Evolutionary conservation across 2,888 invertebrate species (phyloP).

Genomic region (Aproaerema taeniolella): DNA sequence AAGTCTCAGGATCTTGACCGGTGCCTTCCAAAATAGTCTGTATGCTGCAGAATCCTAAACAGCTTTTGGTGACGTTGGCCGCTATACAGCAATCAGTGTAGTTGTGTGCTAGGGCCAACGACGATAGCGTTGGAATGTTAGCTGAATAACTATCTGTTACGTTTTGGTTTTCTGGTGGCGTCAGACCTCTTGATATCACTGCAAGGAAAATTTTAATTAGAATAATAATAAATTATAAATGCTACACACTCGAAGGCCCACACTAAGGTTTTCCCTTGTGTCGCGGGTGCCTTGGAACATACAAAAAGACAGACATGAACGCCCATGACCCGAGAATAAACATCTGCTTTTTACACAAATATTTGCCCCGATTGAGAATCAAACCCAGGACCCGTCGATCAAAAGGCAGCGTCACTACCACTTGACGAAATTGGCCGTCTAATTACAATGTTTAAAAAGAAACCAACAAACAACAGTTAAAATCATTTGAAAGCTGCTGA

Average conservation of each 20-base stretch:
- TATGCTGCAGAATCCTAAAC: slow-evolving; percentile 90
- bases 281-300: too few species aligned
- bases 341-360: too few species aligned
- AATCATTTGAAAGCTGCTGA: background rate
- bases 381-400: too few species aligned
- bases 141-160: slow-evolving; percentile 65
- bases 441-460: background rate
- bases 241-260: too few species aligned
- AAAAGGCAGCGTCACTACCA: too few species aligned
- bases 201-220: slow-evolving; percentile 30
- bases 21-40: slow-evolving; percentile 87
- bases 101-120: slow-evolving; percentile 80
- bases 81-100: slow-evolving; percentile 88
- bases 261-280: too few species aligned
- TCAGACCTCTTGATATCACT: slow-evolving; percentile 80
- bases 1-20: slow-evolving; percentile 87
- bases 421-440: background rate
- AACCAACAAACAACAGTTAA: background rate
- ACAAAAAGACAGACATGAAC: too few species aligned
- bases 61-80: slow-evolving; percentile 82
- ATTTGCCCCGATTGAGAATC: too few species aligned
- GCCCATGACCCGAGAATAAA: too few species aligned
- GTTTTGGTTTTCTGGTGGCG: slow-evolving; percentile 76
- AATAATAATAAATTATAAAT: too few species aligned
- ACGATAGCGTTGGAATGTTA: slow-evolving; percentile 51